Evolutionary conservation across 2,888 invertebrate species (phyloP).

Genomic region (Apamea monoglypha): DNA sequence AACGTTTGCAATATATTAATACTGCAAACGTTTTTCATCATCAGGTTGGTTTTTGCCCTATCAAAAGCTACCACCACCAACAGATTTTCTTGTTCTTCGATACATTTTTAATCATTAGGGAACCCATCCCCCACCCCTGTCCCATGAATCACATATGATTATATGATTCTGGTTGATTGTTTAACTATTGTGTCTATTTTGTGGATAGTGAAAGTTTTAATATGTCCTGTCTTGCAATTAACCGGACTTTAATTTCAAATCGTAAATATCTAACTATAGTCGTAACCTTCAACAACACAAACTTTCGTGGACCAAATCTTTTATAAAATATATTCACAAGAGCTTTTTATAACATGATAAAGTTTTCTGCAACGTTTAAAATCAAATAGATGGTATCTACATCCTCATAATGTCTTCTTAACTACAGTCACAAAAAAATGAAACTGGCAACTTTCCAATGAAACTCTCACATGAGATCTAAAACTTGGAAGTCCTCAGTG

Average conservation of each 20-base stretch:
- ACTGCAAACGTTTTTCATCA: too few species aligned
- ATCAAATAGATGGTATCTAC: background rate
- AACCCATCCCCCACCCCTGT: too few species aligned
- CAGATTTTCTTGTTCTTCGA: background rate
- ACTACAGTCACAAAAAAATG: background rate
- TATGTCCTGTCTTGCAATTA: background rate
- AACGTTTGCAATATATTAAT: too few species aligned
- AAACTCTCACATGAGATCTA: background rate
- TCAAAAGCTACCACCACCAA: background rate
- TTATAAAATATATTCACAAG: background rate
- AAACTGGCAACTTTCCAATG: background rate
- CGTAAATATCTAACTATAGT: background rate
- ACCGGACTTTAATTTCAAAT: background rate
- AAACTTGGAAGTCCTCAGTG: slow-evolving; percentile 3
- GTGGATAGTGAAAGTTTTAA: too few species aligned
- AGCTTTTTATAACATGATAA: background rate
- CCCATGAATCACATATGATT: too few species aligned
- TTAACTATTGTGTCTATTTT: too few species aligned
- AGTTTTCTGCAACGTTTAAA: background rate
- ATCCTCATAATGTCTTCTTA: background rate
- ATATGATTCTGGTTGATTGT: too few species aligned
- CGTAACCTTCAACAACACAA: background rate
- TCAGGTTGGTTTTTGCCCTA: too few species aligned
- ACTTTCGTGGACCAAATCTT: background rate
- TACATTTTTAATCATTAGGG: background rate